Base-by-base conservation (phyloP, 2,888 invertebrate species). In the Megaustenia siamemsis region DNA sequence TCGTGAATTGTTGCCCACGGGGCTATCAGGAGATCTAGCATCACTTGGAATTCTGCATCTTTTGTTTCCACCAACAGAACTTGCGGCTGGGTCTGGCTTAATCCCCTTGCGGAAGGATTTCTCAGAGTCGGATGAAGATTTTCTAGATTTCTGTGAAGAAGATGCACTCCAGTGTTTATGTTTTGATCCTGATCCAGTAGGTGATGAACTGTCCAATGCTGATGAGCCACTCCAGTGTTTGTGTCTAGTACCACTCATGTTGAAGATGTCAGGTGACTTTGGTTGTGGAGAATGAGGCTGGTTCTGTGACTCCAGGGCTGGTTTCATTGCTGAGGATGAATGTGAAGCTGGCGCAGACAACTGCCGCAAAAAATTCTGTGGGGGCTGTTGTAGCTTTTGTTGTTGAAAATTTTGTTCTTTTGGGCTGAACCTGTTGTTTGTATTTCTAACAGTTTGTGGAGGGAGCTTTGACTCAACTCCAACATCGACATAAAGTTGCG, bases 141-240 rank as follows among this genome's bases (percentile, higher is more conserved):
- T 66, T 1, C 60, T n/a, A 18, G 80, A 80, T 49, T 80, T 79
- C 53, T 79, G 80, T 4, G 78, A 78, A 10, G 78, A 78, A 10
- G 82, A 84, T 0, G 81, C 85, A 32, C 80, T 83, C 28, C 35
- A 40, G 56, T 85, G 85, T 18, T 85, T 85, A 12, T 81, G 81
- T 28, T 66, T 78, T 4, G 77, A 77, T 2, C 43, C 43, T 32
- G 60, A 40, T 1, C 45, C 78, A 10, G 63, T 63, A 1, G 78
- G 78, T 0, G 66, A 78, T 10, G 78, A 66, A 40, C 78, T 78
- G 10, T 78, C 78, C n/a, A 43, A n/a, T 5, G 66, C 40, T 18
- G 78, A 78, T 21, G 78, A 78, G 32, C 78, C 18, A 10, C 78
- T 78, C 3, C 63, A 32, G 21, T 78, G 63, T n/a, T 77, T 77